Evolutionary conservation across 37 sponge, comb jelly and placozoan genomes (phyloP).

Genomic region (Cliona cf. orientalis): DNA sequence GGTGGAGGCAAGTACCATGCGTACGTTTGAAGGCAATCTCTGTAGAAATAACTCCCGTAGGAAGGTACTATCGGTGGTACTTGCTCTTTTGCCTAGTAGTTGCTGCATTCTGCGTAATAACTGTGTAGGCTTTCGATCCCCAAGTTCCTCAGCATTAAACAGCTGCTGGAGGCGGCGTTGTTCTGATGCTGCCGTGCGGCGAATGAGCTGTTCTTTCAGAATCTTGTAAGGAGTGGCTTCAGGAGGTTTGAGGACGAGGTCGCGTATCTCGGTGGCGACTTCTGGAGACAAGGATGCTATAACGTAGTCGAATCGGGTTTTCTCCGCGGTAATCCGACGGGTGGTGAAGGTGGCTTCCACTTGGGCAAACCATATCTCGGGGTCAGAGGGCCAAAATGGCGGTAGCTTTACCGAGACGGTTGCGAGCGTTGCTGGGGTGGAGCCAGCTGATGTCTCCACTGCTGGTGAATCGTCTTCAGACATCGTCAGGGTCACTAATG

Average conservation of each 20-base stretch:
- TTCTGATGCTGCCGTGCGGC: constrained; percentile 50
- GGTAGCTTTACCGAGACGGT: constrained; percentile 58
- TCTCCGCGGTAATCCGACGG: constrained; percentile 42
- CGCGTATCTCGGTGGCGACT: constrained; percentile 57
- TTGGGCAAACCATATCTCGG: constrained; percentile 68
- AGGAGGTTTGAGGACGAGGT: constrained; percentile 43
- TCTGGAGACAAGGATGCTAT: constrained; percentile 51
- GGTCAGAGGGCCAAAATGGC: constrained; percentile 75
- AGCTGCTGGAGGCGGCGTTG: constrained; percentile 62
- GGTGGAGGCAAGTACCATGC: constrained; percentile 69
- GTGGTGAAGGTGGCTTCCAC: constrained; percentile 74
- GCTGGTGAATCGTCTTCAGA: no score
- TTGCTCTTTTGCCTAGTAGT: constrained; percentile 43
- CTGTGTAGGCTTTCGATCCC: constrained; percentile 69
- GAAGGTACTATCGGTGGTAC: constrained; percentile 9
- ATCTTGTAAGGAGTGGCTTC: constrained; percentile 44
- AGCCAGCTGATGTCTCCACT: neutral
- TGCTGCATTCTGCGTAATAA: constrained; percentile 68
- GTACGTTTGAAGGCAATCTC: constrained; percentile 55
- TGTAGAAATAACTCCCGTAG: constrained; percentile 64
- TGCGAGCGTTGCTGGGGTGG: constrained; percentile 13
- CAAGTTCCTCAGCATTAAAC: constrained; percentile 40
- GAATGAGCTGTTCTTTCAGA: constrained; percentile 40
- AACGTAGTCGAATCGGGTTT: constrained; percentile 52
- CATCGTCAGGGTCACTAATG: no score